phyloP scores from a whole-genome alignment of 2,888 invertebrate genomes.

The Lithosia quadra region DNA sequence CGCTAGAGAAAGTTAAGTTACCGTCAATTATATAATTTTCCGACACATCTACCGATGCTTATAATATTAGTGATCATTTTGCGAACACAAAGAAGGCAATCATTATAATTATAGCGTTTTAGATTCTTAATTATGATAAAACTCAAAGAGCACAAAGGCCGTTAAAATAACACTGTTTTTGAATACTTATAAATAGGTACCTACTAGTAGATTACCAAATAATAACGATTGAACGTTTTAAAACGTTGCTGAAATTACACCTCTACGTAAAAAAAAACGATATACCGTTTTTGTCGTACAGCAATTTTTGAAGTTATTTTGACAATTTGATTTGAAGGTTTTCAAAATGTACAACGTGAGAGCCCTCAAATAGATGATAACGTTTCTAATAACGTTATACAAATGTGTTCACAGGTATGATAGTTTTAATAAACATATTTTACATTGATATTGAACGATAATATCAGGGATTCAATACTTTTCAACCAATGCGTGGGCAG shows the following conservation, averaged over 20 bases:
- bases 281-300: background rate
- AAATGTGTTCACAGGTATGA: too few relatives aligned
- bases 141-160: constrained; percentile 7
- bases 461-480: background rate
- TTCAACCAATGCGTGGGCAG: background rate
- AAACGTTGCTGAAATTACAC: background rate
- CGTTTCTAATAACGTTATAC: background rate
- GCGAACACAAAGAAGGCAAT: constrained; percentile 16
- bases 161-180: background rate
- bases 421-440: too few relatives aligned
- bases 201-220: background rate
- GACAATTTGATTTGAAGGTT: background rate
- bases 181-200: background rate
- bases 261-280: background rate
- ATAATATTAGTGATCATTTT: constrained; percentile 13
- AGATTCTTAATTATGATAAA: constrained; percentile 9
- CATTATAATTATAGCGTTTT: constrained; percentile 14
- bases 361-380: background rate
- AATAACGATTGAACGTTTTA: background rate
- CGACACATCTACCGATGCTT: constrained; percentile 13
- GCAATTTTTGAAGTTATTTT: background rate
- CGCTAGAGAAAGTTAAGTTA: constrained; percentile 44
- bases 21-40: constrained; percentile 35
- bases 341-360: background rate
- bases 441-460: too few relatives aligned